Conservation (phyloP, 1,140 invertebrate genomes). For the Apis cerana region DNA sequence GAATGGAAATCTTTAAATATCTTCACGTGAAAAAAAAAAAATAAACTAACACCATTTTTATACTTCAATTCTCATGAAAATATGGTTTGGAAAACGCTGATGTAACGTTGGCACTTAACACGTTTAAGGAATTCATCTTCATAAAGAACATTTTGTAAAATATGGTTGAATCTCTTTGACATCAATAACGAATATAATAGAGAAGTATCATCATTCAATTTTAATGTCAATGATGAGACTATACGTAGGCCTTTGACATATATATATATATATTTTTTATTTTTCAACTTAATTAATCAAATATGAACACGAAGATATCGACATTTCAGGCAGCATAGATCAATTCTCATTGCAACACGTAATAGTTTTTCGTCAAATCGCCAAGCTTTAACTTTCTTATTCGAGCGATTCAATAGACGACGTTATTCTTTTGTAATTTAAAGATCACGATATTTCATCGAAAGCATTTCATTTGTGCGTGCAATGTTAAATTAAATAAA, state of each 20-base stretch:
- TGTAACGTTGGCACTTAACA: not conserved
- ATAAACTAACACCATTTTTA: too few species aligned
- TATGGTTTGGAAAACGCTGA: not conserved
- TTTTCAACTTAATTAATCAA: not conserved
- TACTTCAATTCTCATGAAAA: too few species aligned
- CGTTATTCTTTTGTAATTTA: not conserved
- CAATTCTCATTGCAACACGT: not conserved
- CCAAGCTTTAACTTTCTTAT: too few species aligned
- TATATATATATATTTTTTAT: too few species aligned
- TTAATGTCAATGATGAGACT: not conserved
- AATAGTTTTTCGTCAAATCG: too few species aligned
- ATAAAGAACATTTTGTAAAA: not conserved
- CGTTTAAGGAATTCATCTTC: too few species aligned
- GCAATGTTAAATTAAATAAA: conserved; percentile 7
- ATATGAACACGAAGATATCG: conserved; percentile 4
- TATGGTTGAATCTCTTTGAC: too few species aligned
- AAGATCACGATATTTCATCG: not conserved
- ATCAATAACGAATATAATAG: too few species aligned
- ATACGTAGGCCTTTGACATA: not conserved
- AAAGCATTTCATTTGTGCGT: too few species aligned
- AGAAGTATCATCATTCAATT: not conserved
- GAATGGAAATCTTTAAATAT: too few species aligned
- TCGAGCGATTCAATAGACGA: not conserved
- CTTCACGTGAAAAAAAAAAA: too few species aligned
- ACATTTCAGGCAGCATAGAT: not conserved